phyloP scores from a whole-genome alignment of 1,140 invertebrate genomes.

The Frieseomelitta varia region DNA sequence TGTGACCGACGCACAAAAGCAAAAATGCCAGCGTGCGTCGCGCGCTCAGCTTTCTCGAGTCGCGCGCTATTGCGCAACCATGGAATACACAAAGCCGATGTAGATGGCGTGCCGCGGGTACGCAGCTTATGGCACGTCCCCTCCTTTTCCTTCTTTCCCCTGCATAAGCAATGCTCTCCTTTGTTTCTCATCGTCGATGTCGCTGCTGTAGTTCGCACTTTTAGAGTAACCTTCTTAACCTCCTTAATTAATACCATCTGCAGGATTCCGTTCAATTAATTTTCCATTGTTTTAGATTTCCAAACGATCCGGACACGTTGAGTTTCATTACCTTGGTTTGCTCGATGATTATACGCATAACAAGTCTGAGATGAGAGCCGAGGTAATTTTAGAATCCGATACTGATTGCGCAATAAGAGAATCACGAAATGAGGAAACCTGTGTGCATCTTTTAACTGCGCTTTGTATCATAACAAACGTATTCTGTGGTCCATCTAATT shows the following conservation, averaged over 20 bases:
- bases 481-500: not conserved
- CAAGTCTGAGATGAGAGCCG: not conserved
- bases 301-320: not conserved
- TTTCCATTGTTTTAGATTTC: not conserved
- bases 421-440: not conserved
- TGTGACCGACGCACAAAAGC: constrained; percentile 33
- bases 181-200: constrained; percentile 48
- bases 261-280: not conserved
- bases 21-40: constrained; percentile 47
- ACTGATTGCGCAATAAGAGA: not conserved
- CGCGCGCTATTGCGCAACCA: constrained; percentile 63
- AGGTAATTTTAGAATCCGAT: not conserved
- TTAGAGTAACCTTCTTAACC: constrained; percentile 14
- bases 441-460: not conserved
- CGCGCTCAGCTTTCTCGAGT: constrained; percentile 41
- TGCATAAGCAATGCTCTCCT: constrained; percentile 36
- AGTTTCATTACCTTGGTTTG: not conserved
- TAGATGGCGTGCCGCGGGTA: constrained; percentile 61
- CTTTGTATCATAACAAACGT: not conserved
- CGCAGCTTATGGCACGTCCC: constrained; percentile 32
- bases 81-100: constrained; percentile 52
- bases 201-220: constrained; percentile 3
- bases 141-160: constrained; percentile 25
- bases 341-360: not conserved
- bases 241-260: not conserved